Evolutionary conservation across 2,888 invertebrate species (phyloP).

Genomic region (Nysson spinosus): DNA sequence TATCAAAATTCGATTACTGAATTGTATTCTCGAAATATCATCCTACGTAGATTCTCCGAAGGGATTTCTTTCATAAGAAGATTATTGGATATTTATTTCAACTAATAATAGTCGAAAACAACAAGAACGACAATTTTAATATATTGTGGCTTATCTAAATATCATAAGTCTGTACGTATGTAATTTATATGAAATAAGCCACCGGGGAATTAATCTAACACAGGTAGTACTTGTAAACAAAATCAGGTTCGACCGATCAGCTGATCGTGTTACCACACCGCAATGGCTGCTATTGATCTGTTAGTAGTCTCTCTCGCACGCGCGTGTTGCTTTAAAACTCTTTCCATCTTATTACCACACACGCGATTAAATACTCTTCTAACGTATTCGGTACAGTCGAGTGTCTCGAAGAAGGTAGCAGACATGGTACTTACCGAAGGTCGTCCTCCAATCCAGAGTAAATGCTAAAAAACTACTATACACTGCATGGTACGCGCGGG

Average conservation of each 20-base stretch:
- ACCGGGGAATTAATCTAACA: no score
- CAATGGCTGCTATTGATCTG: conserved; percentile 59
- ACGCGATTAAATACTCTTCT: conserved; percentile 17
- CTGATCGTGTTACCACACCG: conserved; percentile 61
- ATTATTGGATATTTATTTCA: not conserved
- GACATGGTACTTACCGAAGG: conserved; percentile 66
- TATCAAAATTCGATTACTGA: not conserved
- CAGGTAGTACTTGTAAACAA: conserved; percentile 37
- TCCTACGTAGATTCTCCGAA: no score
- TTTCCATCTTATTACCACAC: conserved; percentile 17
- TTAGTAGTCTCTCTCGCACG: conserved; percentile 40
- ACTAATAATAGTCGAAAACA: no score
- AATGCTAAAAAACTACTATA: conserved; percentile 74
- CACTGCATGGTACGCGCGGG: conserved; percentile 64
- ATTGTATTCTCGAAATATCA: no score
- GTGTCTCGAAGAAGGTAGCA: not conserved
- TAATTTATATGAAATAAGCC: no score
- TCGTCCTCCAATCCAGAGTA: conserved; percentile 58
- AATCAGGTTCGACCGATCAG: conserved; percentile 54
- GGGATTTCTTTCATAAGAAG: no score
- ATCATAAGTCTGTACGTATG: no score
- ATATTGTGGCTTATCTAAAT: no score
- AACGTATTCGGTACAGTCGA: not conserved
- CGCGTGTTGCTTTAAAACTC: conserved; percentile 38
- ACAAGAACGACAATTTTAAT: no score